A percentile compares a stretch with the other conserved stretches of the same genome.
phyloP scores from a whole-genome alignment of 2,113 vertebrate species.

The Desmodus rotundus region DNA sequence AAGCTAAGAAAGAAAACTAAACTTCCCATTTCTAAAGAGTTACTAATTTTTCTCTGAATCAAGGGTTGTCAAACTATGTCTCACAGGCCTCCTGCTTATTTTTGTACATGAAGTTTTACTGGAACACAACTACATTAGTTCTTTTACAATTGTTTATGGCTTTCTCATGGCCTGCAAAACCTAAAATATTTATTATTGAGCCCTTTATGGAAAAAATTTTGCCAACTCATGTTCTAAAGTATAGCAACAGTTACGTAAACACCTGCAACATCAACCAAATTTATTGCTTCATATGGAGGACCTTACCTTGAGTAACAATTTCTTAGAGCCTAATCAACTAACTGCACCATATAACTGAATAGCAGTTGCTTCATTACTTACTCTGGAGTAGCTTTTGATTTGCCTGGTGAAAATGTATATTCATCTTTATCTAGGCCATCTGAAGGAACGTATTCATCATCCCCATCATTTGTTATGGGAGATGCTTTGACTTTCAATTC shows the following conservation, averaged over 20 bases:
- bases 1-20: neutral
- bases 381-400: constrained; percentile 83
- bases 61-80: neutral
- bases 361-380: constrained; percentile 72
- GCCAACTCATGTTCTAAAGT: neutral
- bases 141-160: neutral
- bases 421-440: constrained; percentile 86
- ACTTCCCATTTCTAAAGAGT: neutral
- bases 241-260: neutral
- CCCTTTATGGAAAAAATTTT: neutral
- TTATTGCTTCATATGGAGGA: neutral
- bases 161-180: neutral
- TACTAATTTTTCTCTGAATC: neutral
- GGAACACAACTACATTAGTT: neutral
- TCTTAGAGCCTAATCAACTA: neutral
- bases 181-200: neutral
- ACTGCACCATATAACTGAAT: neutral
- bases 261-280: neutral
- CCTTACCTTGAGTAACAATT: neutral
- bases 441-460: constrained; percentile 85
- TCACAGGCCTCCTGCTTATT: neutral
- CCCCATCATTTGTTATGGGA: constrained; percentile 87
- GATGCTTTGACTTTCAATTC: constrained; percentile 87
- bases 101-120: neutral
- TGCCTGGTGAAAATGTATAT: constrained; percentile 85